Evolutionary conservation across 2,113 vertebrate genomes (phyloP).

Genomic region (Anarhynchus alexandrinus): DNA sequence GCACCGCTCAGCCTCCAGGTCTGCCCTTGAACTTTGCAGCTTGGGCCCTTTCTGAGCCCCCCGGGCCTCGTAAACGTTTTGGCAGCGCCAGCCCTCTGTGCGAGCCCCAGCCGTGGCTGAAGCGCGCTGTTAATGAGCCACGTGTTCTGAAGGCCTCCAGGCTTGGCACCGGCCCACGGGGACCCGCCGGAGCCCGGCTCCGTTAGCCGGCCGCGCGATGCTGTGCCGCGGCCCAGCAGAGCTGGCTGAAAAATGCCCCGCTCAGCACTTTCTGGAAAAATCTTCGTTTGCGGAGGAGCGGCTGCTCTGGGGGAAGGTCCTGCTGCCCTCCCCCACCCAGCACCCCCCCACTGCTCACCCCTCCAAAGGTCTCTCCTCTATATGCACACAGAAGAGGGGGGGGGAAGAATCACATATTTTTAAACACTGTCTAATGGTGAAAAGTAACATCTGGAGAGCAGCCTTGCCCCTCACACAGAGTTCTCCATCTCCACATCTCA

Average conservation of each 20-base stretch:
- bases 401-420: not conserved
- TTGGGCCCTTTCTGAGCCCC: not conserved
- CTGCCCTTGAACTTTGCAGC: not conserved
- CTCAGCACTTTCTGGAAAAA: not conserved
- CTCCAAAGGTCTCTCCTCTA: not conserved
- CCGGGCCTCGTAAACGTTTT: not conserved
- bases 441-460: conserved; percentile 48
- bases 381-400: not conserved
- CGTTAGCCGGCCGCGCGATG: rapidly evolving
- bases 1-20: not conserved
- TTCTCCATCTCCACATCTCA: not conserved
- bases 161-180: not conserved
- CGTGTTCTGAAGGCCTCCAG: not conserved
- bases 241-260: not conserved
- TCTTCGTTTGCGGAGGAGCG: rapidly evolving
- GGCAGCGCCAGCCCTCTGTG: not conserved
- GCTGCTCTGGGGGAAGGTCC: not conserved
- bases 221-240: not conserved
- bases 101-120: not conserved
- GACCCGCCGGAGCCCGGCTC: not conserved
- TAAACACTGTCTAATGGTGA: conserved; percentile 19
- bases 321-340: not conserved
- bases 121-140: not conserved
- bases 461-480: not conserved
- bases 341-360: not conserved